Evolutionary conservation across 2,113 vertebrate genomes (phyloP).

Genomic region (Dromiciops gliroides): DNA sequence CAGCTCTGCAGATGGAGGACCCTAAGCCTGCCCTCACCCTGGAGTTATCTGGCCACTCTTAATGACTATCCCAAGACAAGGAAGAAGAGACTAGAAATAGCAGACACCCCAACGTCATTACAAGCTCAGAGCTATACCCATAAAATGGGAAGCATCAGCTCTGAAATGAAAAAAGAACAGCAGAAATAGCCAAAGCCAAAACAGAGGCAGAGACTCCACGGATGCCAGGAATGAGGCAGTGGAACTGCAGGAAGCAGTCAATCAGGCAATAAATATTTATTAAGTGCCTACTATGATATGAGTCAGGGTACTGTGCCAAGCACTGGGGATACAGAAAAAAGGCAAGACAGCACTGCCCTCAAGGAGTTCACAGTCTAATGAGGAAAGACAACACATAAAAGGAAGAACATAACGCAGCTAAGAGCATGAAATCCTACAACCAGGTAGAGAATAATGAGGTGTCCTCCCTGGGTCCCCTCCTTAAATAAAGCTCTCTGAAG

Average conservation of each 20-base stretch:
- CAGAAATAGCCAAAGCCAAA: neutral
- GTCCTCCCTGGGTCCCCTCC: no score
- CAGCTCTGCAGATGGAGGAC: neutral
- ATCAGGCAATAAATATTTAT: neutral
- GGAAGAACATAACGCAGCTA: neutral
- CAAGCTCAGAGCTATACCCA: neutral
- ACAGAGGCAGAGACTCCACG: neutral
- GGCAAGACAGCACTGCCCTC: neutral
- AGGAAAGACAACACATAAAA: neutral
- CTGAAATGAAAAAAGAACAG: neutral
- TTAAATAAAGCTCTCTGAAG: neutral
- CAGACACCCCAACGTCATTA: slow-evolving; percentile 18
- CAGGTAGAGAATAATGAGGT: neutral
- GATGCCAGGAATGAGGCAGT: neutral
- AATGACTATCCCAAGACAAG: neutral
- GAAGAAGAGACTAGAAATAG: neutral
- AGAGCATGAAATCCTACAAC: neutral
- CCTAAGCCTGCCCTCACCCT: neutral
- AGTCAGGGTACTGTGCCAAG: neutral
- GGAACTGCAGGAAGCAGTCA: neutral
- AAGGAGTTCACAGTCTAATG: neutral
- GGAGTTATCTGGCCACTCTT: neutral
- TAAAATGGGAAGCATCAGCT: neutral
- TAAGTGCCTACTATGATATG: neutral
- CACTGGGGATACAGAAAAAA: neutral